Base-by-base conservation (phyloP, 2,888 invertebrate genomes). In the Lasioglossum zephyrum region DNA sequence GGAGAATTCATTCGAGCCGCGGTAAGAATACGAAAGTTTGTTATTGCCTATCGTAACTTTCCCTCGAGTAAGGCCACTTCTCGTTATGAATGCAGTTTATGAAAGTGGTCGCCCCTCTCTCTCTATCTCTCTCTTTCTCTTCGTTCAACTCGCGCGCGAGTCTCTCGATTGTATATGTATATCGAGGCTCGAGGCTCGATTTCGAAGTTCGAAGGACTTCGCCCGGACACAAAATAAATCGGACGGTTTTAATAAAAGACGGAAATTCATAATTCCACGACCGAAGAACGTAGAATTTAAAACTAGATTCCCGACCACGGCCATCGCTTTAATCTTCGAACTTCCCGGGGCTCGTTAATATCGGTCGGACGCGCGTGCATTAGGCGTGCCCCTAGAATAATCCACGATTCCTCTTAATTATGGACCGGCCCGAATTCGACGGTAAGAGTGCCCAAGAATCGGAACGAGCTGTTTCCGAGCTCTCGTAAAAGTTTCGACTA, bases 21-120 rank as follows among this genome's bases (percentile, higher is more conserved):
- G 11, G 31, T 73, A 87, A 85, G 82, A 88, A 85, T 83, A 85
- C 79, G 74, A 82, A 88, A 90, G 85, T 90, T 90, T 85, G 77
- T 88, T 85, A 85, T 82, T 85, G 77, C 77, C 84, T 74, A 77
- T 82, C 80, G 85, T 82, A 90, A 82, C 84, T 87, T 84, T 75
- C 66, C 69, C 36, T n/a, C 39, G 39, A 18, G 53, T 44, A 39
- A 75, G n/a, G 36, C 49, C 66, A 77, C 76, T 77, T 77, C 66
- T 74, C 75, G 44, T 83, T 73, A 82, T 73, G 49, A 86, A 69
- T 73, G 72, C 79, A 60, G 74, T 76, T 84, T 81, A 77, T 36
- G 80, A 88, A 77, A 79, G 79, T 49, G 70, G 36, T 75, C 44
- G 73, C 69, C 2, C 0, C 3, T 3, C 53, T 9, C 53, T 22